Evolutionary conservation across 2,113 vertebrate species (phyloP), one percentile per base, ranked within the genome.

Genomic region (Elaphurus davidianus): DNA sequence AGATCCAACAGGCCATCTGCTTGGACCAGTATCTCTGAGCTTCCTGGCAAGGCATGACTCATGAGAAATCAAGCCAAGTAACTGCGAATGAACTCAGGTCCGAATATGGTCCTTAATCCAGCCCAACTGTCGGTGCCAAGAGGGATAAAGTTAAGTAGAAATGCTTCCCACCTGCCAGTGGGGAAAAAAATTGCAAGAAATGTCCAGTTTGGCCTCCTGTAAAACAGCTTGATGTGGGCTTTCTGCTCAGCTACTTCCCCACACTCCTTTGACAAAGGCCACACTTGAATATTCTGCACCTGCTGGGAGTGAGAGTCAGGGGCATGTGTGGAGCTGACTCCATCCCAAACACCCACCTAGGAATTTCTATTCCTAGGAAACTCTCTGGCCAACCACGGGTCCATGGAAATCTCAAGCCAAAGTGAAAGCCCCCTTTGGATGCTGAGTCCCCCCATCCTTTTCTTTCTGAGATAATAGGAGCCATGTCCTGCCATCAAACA

Each of bases 111-210:
- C 79, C 47, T 83, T 84, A 60, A 93, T 85, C 12, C 85, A 97
- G 40, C 50, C 43, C 81, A 50, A 82, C 79, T 19, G 28, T 47
- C 11, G 59, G 59, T 11, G 76, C 85, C 94, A 94, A 92, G 86
- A 76, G 23, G 28, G n/a, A 92, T 40, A 95, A 86, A 92, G 94
- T 30, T 84, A 88, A 92, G 60, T 50, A 89, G 71, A 40, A 96
- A 95, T 74, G 55, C 43, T 57, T 54, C 27, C 45, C 54, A 19
- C 36, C 47, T 96, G 25, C 25, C 55, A 79, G 23, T 19, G 40
- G 36, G 14, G 14, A n/a, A 71, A 81, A n/a, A 64, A 45, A 16
- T 33, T 27, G 14, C 23, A 71, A 92, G 54, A 92, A 87, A 81
- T 36, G 21, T 12, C 43, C 50, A 28, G 85, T 40, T 50, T 50